Evolutionary conservation across 2,888 invertebrate genomes (phyloP).

Genomic region (Chamaedrilus cognettii): DNA sequence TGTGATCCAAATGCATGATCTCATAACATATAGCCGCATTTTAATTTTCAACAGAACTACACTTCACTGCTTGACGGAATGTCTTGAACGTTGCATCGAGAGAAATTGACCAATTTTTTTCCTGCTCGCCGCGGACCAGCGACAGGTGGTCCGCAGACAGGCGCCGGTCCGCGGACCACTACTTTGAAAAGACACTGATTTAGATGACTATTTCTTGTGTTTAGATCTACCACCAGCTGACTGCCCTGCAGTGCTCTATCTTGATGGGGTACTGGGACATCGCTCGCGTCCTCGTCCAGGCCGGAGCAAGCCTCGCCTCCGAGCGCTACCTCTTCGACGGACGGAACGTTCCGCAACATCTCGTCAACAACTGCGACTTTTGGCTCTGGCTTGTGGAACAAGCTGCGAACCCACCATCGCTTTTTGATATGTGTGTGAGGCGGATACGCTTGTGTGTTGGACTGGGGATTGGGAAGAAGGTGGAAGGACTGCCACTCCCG

Average conservation of each 20-base stretch:
- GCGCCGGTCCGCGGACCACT: no score
- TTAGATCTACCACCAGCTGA: not conserved
- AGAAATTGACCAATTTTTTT: no score
- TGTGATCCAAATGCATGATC: no score
- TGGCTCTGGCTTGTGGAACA: conserved; percentile 19
- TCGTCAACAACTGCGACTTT: conserved; percentile 14
- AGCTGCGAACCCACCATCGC: conserved; percentile 14
- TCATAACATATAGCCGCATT: no score
- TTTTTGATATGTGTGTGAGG: conserved; percentile 19
- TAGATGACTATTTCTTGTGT: no score
- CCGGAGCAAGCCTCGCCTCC: conserved; percentile 19
- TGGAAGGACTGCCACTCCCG: conserved; percentile 17
- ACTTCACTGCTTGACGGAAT: no score
- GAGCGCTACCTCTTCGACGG: conserved; percentile 16
- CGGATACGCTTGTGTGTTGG: conserved; percentile 17
- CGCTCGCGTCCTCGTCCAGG: conserved; percentile 24
- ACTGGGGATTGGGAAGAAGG: not conserved
- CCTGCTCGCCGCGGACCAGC: no score
- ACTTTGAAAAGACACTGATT: no score
- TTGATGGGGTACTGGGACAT: conserved; percentile 17
- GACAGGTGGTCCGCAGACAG: no score
- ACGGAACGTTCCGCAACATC: not conserved
- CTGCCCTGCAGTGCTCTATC: conserved; percentile 29
- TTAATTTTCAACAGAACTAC: no score
- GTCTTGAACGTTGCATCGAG: no score